Evolutionary conservation across 2,888 invertebrate genomes (phyloP), one percentile per base, ranked within the genome.

Genomic region (Perdita meconis): DNA sequence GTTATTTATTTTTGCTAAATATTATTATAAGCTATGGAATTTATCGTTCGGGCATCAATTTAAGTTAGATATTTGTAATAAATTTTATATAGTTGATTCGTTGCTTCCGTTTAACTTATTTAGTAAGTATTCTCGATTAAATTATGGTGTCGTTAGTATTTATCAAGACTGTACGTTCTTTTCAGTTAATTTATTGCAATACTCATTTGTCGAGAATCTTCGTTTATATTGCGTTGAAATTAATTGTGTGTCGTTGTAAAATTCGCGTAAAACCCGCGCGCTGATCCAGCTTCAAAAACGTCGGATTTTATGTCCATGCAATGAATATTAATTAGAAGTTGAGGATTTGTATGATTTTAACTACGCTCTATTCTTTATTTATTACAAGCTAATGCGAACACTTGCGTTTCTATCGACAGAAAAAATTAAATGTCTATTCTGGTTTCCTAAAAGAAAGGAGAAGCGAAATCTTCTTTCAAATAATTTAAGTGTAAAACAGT

Each of bases 1-100:
- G 6, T 51, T 44, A 59, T 71, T 71, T 71, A 70, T 71, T 69
- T 40, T 50, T 19, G 50, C 24, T 50, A 40, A 71, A 69, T 57
- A 69, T 50, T 47, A 56, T 56, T 22, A 38, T 42, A 56, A 47
- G 47, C 47, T 47, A 47, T 22, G 24, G 13, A 38, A 19, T 34
- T 12, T 8, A n/a, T 12, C 53, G 34, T 34, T 47, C 22, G 47
- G 36, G 47, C 30, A 36, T 70, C 34, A 40, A 40, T 69, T 57
- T 67, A 67, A 22, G 47, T 16, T 57, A 51, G n/a, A 36, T 34
- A 36, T 47, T 69, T n/a, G 57, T 59, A 59, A 69, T 34, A 42
- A 70, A 71, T 51, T 59, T 16, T 51, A 56, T 26, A 8, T 24
- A 51, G 24, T 34, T 19, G 38, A 19, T 36, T 59, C 70, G 70